Evolutionary conservation across 2,113 vertebrate species (phyloP).

Genomic region (Crotalus helleri): DNA sequence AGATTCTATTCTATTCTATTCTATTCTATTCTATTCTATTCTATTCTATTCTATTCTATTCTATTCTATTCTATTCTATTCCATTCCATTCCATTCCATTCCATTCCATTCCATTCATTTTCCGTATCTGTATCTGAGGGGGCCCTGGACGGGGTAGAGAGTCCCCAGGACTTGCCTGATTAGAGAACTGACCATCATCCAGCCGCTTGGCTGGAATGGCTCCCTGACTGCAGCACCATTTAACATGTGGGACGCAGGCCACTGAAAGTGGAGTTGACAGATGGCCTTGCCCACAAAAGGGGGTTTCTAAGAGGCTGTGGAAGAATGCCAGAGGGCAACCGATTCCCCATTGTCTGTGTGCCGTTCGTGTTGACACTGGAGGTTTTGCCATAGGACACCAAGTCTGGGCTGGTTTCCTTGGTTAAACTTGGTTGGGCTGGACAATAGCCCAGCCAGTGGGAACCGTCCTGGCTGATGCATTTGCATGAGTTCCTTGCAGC

Average conservation of each 20-base stretch:
- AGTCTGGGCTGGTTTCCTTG: slow-evolving; percentile 38
- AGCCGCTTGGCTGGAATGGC: background rate
- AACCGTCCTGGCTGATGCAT: background rate
- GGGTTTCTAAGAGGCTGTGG: slow-evolving; percentile 60
- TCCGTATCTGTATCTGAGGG: background rate
- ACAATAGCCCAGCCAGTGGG: background rate
- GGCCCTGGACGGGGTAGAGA: background rate
- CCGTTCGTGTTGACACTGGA: slow-evolving; percentile 54
- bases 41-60: too few species aligned
- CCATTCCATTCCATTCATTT: too few species aligned
- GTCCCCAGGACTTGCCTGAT: background rate
- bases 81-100: too few species aligned
- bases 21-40: too few species aligned
- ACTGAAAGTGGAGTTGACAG: slow-evolving; percentile 43
- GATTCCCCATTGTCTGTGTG: slow-evolving; percentile 17
- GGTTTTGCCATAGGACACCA: background rate
- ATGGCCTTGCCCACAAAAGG: slow-evolving; percentile 60
- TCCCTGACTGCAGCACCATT: slow-evolving; percentile 38
- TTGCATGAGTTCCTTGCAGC: fast-evolving
- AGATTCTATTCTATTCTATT: too few species aligned
- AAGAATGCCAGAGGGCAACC: slow-evolving; percentile 52
- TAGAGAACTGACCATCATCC: slow-evolving; percentile 5
- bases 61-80: too few species aligned
- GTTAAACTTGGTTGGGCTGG: background rate
- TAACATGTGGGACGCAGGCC: slow-evolving; percentile 61